Evolutionary conservation across 2,888 invertebrate genomes (phyloP).

Genomic region (Drosophila picticornis): DNA sequence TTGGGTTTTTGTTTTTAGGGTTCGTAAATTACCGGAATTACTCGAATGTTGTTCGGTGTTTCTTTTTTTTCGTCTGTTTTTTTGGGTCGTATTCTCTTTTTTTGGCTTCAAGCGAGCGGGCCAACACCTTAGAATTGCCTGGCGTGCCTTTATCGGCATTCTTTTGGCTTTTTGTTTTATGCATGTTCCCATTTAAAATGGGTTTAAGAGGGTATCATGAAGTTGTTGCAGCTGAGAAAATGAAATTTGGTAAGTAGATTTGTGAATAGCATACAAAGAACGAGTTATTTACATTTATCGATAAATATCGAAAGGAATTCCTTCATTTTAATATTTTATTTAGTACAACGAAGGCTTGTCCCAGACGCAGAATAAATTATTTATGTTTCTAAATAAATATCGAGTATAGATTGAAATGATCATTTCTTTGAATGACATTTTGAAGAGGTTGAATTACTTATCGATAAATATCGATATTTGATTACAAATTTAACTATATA

Average conservation of each 20-base stretch:
- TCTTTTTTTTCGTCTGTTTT: constrained; percentile 24
- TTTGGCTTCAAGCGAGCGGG: constrained; percentile 56
- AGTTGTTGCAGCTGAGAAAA: background rate
- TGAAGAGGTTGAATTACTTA: background rate
- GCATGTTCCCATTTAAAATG: background rate
- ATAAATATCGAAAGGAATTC: background rate
- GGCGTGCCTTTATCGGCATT: constrained; percentile 67
- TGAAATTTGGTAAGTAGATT: background rate
- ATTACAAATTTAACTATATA: background rate
- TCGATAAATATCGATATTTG: background rate
- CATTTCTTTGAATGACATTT: background rate
- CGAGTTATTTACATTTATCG: background rate
- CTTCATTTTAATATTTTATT: too few relatives aligned
- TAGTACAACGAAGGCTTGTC: too few relatives aligned
- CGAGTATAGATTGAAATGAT: background rate
- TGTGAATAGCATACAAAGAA: background rate
- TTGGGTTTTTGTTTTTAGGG: constrained; percentile 42
- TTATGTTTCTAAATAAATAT: background rate
- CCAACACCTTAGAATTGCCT: constrained; percentile 72
- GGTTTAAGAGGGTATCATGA: background rate
- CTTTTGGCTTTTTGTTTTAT: constrained; percentile 16
- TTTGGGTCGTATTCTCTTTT: constrained; percentile 18
- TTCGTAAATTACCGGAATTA: constrained; percentile 79
- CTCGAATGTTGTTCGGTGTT: constrained; percentile 51
- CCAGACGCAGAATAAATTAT: background rate